Evolutionary conservation across 2,113 vertebrate genomes (phyloP), one percentile per base, ranked within the genome.

Genomic region (Eurypyga helias): DNA sequence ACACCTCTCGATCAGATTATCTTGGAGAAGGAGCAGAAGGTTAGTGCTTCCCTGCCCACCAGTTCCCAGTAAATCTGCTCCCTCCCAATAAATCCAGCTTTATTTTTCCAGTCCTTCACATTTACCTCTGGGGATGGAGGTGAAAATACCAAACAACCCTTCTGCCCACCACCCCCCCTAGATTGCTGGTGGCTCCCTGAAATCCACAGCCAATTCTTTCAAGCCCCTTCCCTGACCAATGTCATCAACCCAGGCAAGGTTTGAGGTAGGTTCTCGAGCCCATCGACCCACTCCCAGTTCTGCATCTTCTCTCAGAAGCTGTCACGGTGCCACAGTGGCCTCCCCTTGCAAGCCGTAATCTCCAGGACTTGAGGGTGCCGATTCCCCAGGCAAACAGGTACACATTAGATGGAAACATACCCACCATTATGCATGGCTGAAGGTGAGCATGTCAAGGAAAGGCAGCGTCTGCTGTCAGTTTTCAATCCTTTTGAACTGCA

Each of bases 31-130:
- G 51, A 92, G 82, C 58, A 92, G 43, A 45, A 93, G 64, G 71
- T 62, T 92, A 96, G 76, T 48, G 55, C 16, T 83, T 43, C 33
- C 29, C 65, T 94, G 46, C 38, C 80, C 60, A 78, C 48, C 5
- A 29, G 23, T 54, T 93, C 71, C 66, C 49, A 83, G 83, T 88
- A 96, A 93, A 93, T 95, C 89, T 92, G 46, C 28, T 94, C 86
- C 86, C 72, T 93, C 86, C 71, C 76, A 93, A 55, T 92, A 96
- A 95, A 95, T 73, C 64, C 71, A 1, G 0, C 49, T 70, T 89
- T 77, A 71, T 93, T 95, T 94, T 85, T 90, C 48, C 48, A 57
- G 1, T 34, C 65, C 38, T 87, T 87, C 61, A 60, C 48, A 18
- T 92, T 87, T 76, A 60, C 26, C 48, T 55, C 36, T 0, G 0